These are phyloP conservation scores for Umimayanthus chanpuru DNA, from an alignment of 92 coral and sea anemone species.

Conservation along the genomic window DNA sequence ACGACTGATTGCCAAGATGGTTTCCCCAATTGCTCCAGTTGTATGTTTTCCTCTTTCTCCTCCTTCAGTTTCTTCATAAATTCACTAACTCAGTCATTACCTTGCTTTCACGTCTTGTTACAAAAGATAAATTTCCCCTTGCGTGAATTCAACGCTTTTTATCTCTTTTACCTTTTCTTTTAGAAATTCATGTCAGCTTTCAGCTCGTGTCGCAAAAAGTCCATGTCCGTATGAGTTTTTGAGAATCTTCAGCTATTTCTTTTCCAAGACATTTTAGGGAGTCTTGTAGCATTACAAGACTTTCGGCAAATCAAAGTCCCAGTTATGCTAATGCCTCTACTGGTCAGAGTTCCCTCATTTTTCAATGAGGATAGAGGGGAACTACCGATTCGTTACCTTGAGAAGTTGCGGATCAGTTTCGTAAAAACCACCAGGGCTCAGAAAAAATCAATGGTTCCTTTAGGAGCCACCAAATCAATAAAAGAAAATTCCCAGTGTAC, in stretches of 20 bases:
- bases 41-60: no score
- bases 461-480: background rate
- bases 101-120: background rate
- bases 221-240: slow-evolving; percentile 21
- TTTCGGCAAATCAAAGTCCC: no score
- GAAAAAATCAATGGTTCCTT: no score
- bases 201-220: background rate
- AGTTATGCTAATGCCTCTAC: no score
- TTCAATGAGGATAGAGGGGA: background rate
- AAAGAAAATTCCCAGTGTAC: no score
- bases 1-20: no score
- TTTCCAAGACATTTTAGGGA: background rate
- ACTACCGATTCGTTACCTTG: background rate
- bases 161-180: background rate
- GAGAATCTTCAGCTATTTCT: slow-evolving; percentile 11
- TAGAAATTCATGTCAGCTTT: background rate
- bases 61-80: no score
- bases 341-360: background rate
- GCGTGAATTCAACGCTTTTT: slow-evolving; percentile 14
- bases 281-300: background rate
- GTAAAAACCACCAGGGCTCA: background rate
- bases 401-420: background rate
- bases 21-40: no score
- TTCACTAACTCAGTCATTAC: no score
- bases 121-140: slow-evolving; percentile 1